A percentile compares a stretch with the other conserved stretches of the same genome.
Conservation (phyloP, 2,888 invertebrate species). For the Phlogophora meticulosa region DNA sequence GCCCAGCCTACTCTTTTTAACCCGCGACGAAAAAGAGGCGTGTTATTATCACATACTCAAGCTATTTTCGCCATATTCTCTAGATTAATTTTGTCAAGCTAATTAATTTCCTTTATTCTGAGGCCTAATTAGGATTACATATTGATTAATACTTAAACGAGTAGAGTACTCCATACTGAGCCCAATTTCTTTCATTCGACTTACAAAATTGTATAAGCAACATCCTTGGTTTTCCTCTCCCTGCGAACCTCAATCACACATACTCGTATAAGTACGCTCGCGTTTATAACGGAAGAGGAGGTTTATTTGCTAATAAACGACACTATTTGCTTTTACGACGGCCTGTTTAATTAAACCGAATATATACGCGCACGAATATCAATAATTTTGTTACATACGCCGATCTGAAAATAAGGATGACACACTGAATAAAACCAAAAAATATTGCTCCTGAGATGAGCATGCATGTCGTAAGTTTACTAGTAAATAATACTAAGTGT, state of each 20-base stretch:
- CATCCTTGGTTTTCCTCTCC: conserved; percentile 1
- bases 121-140: too few species aligned
- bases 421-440: conserved; percentile 2
- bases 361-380: conserved; percentile 64
- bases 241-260: conserved; percentile 14
- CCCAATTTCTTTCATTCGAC: conserved; percentile 1
- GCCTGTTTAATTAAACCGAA: conserved; percentile 68
- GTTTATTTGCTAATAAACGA: conserved; percentile 61
- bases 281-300: conserved; percentile 37
- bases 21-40: too few species aligned
- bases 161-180: neutral
- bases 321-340: conserved; percentile 68
- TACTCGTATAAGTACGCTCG: conserved; percentile 10
- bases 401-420: conserved; percentile 50
- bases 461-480: neutral
- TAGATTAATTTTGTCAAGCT: too few species aligned
- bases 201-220: neutral
- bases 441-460: neutral
- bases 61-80: too few species aligned
- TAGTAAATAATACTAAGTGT: neutral
- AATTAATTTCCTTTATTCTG: too few species aligned
- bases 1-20: too few species aligned
- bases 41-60: too few species aligned
- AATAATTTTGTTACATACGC: conserved; percentile 62
- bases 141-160: neutral